Percentiles rank a stretch among this genome's conserved stretches.
Conservation (phyloP, 2,888 invertebrate genomes). For the Octonoba sinensis region DNA sequence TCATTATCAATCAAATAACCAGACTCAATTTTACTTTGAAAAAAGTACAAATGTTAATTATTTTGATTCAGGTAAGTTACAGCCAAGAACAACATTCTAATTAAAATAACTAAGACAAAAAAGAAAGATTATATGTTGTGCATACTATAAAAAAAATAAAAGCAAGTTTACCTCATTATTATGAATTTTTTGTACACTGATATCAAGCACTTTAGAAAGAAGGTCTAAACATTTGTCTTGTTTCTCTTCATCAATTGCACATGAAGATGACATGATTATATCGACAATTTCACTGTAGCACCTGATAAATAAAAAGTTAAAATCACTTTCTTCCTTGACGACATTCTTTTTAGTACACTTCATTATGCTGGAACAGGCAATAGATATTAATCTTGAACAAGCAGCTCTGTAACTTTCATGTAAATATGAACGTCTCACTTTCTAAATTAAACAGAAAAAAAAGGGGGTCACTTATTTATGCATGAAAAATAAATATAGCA, state of each 20-base stretch:
- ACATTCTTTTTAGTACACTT: slow-evolving; percentile 21
- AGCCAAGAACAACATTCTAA: too few species aligned
- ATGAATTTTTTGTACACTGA: slow-evolving; percentile 1
- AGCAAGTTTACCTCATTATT: background rate
- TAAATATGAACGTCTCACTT: background rate
- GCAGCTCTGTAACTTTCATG: slow-evolving; percentile 12
- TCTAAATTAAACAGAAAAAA: slow-evolving; percentile 5
- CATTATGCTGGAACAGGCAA: slow-evolving; percentile 4
- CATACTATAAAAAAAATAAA: background rate
- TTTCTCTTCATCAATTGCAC: slow-evolving; percentile 20
- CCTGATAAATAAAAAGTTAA: slow-evolving; percentile 5
- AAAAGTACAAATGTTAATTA: too few species aligned
- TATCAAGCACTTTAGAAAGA: slow-evolving; percentile 20
- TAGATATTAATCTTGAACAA: background rate
- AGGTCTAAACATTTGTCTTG: slow-evolving; percentile 17
- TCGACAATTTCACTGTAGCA: slow-evolving; percentile 34
- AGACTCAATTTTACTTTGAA: too few species aligned
- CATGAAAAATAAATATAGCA: background rate
- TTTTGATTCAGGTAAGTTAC: too few species aligned
- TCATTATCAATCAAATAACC: too few species aligned
- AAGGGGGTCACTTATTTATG: background rate
- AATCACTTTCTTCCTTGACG: background rate
- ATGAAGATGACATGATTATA: slow-evolving; percentile 13
- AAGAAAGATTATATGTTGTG: too few species aligned
- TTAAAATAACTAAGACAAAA: too few species aligned